phyloP scores from a whole-genome alignment of 2,888 invertebrate species.

The Ormyrus labotus region DNA sequence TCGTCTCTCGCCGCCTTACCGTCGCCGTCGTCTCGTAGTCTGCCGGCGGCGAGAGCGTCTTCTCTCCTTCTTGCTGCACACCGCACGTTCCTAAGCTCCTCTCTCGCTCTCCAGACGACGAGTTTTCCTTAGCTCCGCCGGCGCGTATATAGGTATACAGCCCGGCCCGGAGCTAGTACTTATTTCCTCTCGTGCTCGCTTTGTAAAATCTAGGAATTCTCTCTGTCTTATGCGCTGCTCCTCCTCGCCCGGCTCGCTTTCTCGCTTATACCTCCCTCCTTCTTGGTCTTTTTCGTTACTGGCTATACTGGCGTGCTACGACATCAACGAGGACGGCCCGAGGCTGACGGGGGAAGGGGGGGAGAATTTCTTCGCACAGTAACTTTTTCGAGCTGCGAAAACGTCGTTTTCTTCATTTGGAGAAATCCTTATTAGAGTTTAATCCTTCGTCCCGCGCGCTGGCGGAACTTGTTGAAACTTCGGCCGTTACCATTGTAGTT shows the following conservation, averaged over 20 bases:
- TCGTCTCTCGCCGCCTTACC: slow-evolving; percentile 73
- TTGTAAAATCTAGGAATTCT: slow-evolving; percentile 62
- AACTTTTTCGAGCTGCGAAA: slow-evolving; percentile 57
- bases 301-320: not conserved
- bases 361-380: slow-evolving; percentile 42
- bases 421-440: slow-evolving; percentile 59
- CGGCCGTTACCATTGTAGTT: slow-evolving; percentile 44
- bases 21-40: slow-evolving; percentile 56
- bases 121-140: slow-evolving; percentile 21
- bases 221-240: slow-evolving; percentile 34
- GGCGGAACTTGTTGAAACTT: slow-evolving; percentile 52
- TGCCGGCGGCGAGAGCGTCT: slow-evolving; percentile 1
- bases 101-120: slow-evolving; percentile 10
- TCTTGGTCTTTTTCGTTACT: not conserved
- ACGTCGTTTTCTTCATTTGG: slow-evolving; percentile 54
- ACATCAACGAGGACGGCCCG: not conserved
- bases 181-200: slow-evolving; percentile 57
- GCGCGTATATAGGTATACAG: not conserved
- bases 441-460: slow-evolving; percentile 42
- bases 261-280: not conserved
- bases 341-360: too few relatives aligned
- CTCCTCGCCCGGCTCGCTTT: not conserved
- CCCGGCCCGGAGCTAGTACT: not conserved
- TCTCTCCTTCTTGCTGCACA: slow-evolving; percentile 43
- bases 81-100: slow-evolving; percentile 4